Percentiles rank a stretch among this genome's conserved stretches.
Conservation (phyloP, 2,888 invertebrate genomes). For the Rhodophaea formosa region DNA sequence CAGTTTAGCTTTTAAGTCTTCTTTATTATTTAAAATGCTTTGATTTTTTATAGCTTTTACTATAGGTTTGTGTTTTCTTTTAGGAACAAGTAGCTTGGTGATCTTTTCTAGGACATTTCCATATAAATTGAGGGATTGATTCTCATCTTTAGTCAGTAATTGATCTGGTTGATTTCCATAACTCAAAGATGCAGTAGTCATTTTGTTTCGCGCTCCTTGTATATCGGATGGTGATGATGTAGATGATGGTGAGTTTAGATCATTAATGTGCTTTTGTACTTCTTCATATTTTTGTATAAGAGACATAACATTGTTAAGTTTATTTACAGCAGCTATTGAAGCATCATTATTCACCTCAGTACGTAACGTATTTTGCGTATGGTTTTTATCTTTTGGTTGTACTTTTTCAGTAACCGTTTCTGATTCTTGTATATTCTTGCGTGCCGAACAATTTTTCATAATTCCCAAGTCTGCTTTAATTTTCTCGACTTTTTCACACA, state of each 20-base stretch:
- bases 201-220: constrained; percentile 6
- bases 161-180: background rate
- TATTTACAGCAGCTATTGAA: constrained; percentile 36
- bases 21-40: constrained; percentile 37
- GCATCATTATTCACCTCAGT: constrained; percentile 1
- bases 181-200: background rate
- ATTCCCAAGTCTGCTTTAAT: constrained; percentile 4
- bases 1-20: constrained; percentile 41
- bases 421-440: constrained; percentile 11
- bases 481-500: constrained; percentile 52
- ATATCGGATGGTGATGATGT: constrained; percentile 20
- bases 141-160: constrained; percentile 37
- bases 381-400: background rate
- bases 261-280: constrained; percentile 44
- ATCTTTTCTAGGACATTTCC: constrained; percentile 60
- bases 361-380: background rate
- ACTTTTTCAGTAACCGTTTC: background rate
- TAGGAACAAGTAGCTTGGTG: constrained; percentile 59
- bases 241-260: constrained; percentile 35
- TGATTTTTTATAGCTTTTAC: constrained; percentile 40
- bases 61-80: constrained; percentile 43
- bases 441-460: background rate
- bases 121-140: constrained; percentile 47
- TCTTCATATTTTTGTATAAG: constrained; percentile 59
- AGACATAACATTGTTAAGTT: constrained; percentile 55